Evolutionary conservation across 2,797 vertebrate species (phyloP).

Genomic region (Remorina albescens): DNA sequence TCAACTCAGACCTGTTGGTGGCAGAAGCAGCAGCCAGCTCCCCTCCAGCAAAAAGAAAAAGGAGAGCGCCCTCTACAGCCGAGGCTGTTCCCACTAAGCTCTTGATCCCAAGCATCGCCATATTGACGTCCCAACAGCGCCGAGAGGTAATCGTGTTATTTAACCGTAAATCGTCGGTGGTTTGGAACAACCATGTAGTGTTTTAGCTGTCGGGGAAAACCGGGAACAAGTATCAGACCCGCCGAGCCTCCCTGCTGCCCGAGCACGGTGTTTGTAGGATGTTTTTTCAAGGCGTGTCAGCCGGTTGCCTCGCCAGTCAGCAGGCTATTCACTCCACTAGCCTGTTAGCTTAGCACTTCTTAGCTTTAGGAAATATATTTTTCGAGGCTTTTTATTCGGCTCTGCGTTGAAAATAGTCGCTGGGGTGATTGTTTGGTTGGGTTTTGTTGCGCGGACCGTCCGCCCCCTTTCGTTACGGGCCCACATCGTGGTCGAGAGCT

Average conservation of each 20-base stretch:
- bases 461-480: neutral
- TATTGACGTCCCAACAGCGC: slow-evolving; percentile 88
- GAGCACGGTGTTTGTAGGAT: slow-evolving; percentile 49
- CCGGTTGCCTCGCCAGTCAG: slow-evolving; percentile 76
- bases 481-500: slow-evolving; percentile 1
- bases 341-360: slow-evolving; percentile 79
- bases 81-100: slow-evolving; percentile 77
- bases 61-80: slow-evolving; percentile 78
- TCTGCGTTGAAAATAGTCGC: neutral
- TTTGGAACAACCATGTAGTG: slow-evolving; percentile 13
- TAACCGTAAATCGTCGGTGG: slow-evolving; percentile 56
- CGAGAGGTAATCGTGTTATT: slow-evolving; percentile 84
- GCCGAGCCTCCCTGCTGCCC: slow-evolving; percentile 14
- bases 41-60: slow-evolving; percentile 49
- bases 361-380: slow-evolving; percentile 65
- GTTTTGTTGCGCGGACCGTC: neutral
- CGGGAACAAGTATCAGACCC: slow-evolving; percentile 19
- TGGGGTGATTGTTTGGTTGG: accelerated
- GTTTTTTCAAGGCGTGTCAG: slow-evolving; percentile 85
- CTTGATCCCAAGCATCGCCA: slow-evolving; percentile 85
- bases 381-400: slow-evolving; percentile 32
- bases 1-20: slow-evolving; percentile 68
- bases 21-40: slow-evolving; percentile 18
- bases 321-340: slow-evolving; percentile 78
- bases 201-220: slow-evolving; percentile 14